phyloP scores from a whole-genome alignment of 1,140 invertebrate species.

The Brachystomella parvula region DNA sequence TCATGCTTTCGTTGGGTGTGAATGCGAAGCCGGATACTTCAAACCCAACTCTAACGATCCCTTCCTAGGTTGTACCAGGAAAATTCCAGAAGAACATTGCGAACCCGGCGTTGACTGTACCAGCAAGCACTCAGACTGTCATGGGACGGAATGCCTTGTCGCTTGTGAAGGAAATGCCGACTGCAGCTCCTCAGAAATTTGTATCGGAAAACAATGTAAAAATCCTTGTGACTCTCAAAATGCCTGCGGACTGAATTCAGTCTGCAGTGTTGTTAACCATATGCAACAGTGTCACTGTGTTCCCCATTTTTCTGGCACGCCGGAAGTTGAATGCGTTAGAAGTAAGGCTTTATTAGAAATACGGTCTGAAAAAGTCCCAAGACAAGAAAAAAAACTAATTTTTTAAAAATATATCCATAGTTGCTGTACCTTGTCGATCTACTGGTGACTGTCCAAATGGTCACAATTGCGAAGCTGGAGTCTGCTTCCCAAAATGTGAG shows the following conservation, averaged over 20 bases:
- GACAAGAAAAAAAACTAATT: constrained; percentile 8
- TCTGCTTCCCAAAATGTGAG: constrained; percentile 65
- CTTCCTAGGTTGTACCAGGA: too few species aligned
- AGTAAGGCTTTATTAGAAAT: constrained; percentile 48
- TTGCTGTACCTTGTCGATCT: constrained; percentile 63
- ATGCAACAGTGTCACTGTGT: constrained; percentile 72
- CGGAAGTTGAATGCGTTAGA: constrained; percentile 73
- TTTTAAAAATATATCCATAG: constrained; percentile 45
- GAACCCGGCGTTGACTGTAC: constrained; percentile 60
- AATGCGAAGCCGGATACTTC: constrained; percentile 62
- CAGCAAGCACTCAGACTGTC: constrained; percentile 66
- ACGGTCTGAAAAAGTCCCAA: too few species aligned
- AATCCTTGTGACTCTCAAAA: constrained; percentile 69
- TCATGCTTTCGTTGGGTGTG: constrained; percentile 59
- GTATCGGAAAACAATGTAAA: constrained; percentile 69
- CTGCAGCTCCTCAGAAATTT: constrained; percentile 67
- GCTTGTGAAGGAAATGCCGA: constrained; percentile 71
- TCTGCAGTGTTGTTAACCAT: constrained; percentile 67
- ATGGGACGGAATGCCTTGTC: constrained; percentile 67
- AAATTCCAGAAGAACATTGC: constrained; percentile 55
- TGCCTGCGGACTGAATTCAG: constrained; percentile 78
- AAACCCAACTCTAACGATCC: constrained; percentile 50
- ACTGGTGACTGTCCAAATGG: constrained; percentile 59
- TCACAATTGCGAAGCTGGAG: constrained; percentile 64
- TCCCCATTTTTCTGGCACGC: constrained; percentile 74